These are phyloP conservation scores for Onthophagus sagittarius DNA, from an alignment of 2,888 invertebrate species.

Conservation along the genomic window DNA sequence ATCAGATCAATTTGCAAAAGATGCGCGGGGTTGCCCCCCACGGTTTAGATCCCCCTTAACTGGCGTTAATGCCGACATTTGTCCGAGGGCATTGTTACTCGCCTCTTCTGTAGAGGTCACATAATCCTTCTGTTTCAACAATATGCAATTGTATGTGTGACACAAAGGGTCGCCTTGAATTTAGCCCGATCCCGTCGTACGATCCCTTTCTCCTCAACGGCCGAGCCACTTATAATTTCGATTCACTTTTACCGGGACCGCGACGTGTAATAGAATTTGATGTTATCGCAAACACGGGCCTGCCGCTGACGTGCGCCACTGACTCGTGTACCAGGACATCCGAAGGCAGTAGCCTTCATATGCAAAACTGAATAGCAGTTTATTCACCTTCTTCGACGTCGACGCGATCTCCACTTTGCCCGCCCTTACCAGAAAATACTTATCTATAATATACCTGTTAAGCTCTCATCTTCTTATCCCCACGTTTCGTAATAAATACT, in stretches of 20 bases:
- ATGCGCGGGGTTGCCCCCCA: constrained; percentile 32
- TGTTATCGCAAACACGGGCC: constrained; percentile 35
- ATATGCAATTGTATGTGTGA: constrained; percentile 41
- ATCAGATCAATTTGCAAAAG: constrained; percentile 32
- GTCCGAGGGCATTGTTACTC: constrained; percentile 38
- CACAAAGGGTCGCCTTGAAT: constrained; percentile 35
- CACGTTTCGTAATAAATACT: not conserved
- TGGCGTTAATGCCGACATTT: constrained; percentile 40
- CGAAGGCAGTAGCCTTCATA: constrained; percentile 39
- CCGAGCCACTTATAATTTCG: constrained; percentile 30
- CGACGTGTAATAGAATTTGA: constrained; percentile 32
- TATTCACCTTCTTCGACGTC: constrained; percentile 43
- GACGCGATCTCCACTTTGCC: constrained; percentile 13
- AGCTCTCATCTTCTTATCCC: not conserved
- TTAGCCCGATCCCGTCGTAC: constrained; percentile 13
- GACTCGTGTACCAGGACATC: constrained; percentile 20
- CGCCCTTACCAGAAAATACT: constrained; percentile 1
- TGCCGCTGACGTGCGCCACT: constrained; percentile 37
- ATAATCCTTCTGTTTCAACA: constrained; percentile 42
- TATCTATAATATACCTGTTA: constrained; percentile 1
- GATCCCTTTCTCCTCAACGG: not conserved
- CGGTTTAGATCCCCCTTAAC: constrained; percentile 31
- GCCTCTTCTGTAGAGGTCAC: constrained; percentile 35
- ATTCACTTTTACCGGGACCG: constrained; percentile 34
- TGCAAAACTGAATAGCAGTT: constrained; percentile 46